These are phyloP conservation scores for Phacellophora camtschatica DNA, from an alignment of 30 jellyfish, hydroid and myxozoan genomes.

Conservation along the genomic window DNA sequence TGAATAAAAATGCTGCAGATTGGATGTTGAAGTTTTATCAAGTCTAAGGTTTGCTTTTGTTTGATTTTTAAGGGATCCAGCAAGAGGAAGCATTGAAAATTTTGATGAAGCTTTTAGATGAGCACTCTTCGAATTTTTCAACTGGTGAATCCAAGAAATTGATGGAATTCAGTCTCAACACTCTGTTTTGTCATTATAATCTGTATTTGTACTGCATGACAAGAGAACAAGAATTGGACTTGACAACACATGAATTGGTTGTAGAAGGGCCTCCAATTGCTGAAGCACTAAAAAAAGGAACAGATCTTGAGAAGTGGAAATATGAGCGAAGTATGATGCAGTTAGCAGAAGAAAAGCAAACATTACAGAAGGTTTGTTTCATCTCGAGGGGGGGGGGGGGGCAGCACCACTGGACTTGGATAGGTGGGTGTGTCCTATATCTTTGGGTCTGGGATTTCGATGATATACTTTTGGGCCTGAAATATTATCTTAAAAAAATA, in stretches of 20 bases:
- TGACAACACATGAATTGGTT: neutral
- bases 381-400: no score
- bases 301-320: conserved; percentile 42
- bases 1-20: no score
- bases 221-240: conserved; percentile 41
- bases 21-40: no score
- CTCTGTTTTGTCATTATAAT: conserved; percentile 32
- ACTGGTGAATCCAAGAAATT: neutral
- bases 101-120: neutral
- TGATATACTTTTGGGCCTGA: no score
- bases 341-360: conserved; percentile 1
- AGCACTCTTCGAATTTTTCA: neutral
- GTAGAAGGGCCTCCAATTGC: conserved; percentile 18
- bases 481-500: no score
- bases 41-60: no score
- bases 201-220: conserved; percentile 52
- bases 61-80: neutral
- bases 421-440: no score
- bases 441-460: no score
- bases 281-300: conserved; percentile 16
- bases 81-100: neutral
- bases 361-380: conserved; percentile 18
- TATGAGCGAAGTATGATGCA: conserved; percentile 34
- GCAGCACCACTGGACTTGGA: no score
- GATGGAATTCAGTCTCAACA: conserved; percentile 9